Conservation (phyloP, 2,797 vertebrate species). For the Ambastaia sidthimunki region DNA sequence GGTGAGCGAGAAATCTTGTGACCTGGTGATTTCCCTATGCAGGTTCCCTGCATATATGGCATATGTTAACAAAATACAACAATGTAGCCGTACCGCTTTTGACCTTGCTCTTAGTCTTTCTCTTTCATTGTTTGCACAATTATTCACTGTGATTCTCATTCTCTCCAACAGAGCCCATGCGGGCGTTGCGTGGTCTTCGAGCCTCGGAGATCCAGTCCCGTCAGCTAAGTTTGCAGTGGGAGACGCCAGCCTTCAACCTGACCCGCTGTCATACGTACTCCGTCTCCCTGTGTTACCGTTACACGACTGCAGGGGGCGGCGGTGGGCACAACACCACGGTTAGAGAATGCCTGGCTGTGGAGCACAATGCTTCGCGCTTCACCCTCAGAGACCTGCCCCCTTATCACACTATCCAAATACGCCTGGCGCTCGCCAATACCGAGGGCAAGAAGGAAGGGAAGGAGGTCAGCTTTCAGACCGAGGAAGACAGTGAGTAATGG, state of each 20-base stretch:
- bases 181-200: conserved; percentile 88
- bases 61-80: conserved; percentile 34
- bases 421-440: conserved; percentile 87
- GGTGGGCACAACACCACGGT: conserved; percentile 86
- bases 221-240: conserved; percentile 92
- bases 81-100: not conserved
- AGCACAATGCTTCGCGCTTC: conserved; percentile 81
- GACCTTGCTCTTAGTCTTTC: not conserved
- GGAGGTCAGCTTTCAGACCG: conserved; percentile 92
- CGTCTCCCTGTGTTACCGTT: conserved; percentile 77
- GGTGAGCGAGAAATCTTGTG: not conserved
- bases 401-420: conserved; percentile 85
- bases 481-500: conserved; percentile 90
- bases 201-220: conserved; percentile 91
- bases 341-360: conserved; percentile 90
- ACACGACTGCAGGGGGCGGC: conserved; percentile 48
- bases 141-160: not conserved
- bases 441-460: conserved; percentile 95
- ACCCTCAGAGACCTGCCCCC: conserved; percentile 90
- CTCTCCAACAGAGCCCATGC: conserved; percentile 86
- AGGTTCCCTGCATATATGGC: conserved; percentile 29
- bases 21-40: not conserved
- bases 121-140: not conserved
- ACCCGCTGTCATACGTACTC: conserved; percentile 93
- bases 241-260: conserved; percentile 92